Percentiles rank a stretch among this genome's conserved stretches.
phyloP scores from a whole-genome alignment of 2,113 vertebrate species.

The Urocynchramus pylzowi region DNA sequence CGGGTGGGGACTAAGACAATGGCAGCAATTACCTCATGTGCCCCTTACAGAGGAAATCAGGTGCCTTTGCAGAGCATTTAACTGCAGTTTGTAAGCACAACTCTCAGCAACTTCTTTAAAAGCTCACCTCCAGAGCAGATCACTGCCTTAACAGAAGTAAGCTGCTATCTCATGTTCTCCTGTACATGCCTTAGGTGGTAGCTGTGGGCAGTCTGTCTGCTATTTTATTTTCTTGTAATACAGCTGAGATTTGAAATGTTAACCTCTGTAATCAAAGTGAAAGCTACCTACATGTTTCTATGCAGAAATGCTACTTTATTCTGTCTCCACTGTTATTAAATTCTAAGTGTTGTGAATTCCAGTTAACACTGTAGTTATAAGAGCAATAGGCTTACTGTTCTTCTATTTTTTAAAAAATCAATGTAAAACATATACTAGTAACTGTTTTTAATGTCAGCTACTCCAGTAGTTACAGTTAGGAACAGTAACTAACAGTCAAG shows the following conservation, averaged over 20 bases:
- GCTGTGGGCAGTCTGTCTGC: neutral
- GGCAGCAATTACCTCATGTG: neutral
- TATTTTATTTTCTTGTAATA: neutral
- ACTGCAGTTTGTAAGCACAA: neutral
- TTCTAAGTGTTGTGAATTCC: neutral
- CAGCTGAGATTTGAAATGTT: neutral
- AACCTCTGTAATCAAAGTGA: neutral
- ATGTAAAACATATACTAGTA: neutral
- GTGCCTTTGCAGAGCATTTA: neutral
- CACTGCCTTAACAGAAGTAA: neutral
- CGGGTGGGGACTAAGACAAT: neutral
- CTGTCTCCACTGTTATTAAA: neutral
- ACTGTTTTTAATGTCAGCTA: neutral
- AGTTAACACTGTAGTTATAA: neutral
- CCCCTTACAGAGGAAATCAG: neutral
- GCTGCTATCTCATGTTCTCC: neutral
- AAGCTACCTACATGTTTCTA: neutral
- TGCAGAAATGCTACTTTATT: neutral
- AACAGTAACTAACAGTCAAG: neutral
- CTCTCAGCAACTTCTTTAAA: neutral
- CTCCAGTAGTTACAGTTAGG: neutral
- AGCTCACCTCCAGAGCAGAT: neutral
- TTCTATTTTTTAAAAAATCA: neutral
- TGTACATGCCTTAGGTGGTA: accelerated
- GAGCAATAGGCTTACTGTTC: neutral